Evolutionary conservation across 2,888 invertebrate genomes (phyloP), one percentile per base, ranked within the genome.

Genomic region (Fissipunctia ypsillon): DNA sequence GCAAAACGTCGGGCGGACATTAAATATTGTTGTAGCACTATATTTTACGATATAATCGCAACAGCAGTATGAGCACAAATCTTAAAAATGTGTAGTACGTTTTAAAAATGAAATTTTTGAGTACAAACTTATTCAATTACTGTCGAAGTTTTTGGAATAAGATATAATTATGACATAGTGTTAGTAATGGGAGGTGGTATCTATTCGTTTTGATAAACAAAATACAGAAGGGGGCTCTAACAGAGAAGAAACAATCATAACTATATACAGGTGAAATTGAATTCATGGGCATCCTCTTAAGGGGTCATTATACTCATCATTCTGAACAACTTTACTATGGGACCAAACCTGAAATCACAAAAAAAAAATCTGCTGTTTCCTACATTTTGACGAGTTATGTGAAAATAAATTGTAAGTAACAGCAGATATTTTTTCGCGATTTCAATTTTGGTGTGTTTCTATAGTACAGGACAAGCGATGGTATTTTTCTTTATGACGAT

Each of bases 1-100:
- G 41, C 73, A 63, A 35, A 56, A 56, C 12, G 6, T 22, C 52
- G 35, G 48, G 12, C 48, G n/a, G 59, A 56, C 41, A 41, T 77
- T 57, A 73, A 68, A 76, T 69, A 61, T 70, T 65, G 54, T 65
- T 57, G 43, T 50, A 25, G 31, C 50, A 50, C 35, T 54, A 41
- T 72, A 72, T 76, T 76, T 75, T 57, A 70, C 25, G 31, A 56
- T n/a, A 38, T 48, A 57, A 67, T 41, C 19, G n/a, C 45, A 48
- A 69, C 19, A 22, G 22, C 43, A 1, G 12, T 22, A 4, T n/a
- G 3, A 45, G 45, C n/a, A 31, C 14, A 14, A 14, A 38, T 3
- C 0, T 16, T 61, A 7, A 10, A 43, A 22, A 22, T 25, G 9
- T 31, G 22, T 19, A 28, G 22, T 31, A 28, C 2, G 9, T n/a